phyloP scores from a whole-genome alignment of 2,797 vertebrate species.

The Taeniopygia guttata region DNA sequence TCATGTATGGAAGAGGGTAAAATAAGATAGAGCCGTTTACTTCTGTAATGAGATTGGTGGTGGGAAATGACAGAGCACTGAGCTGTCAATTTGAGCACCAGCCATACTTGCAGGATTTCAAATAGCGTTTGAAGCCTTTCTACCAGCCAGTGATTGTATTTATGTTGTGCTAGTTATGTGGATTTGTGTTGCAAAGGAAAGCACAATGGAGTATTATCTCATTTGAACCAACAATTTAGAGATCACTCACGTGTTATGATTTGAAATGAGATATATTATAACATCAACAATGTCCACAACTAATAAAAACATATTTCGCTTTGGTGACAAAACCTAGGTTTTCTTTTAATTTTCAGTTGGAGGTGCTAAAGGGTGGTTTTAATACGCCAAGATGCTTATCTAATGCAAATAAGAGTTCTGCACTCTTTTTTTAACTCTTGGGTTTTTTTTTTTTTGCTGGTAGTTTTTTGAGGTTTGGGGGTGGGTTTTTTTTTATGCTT shows the following conservation, averaged over 20 bases:
- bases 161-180: conserved; percentile 18
- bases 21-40: conserved; percentile 29
- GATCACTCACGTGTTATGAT: conserved; percentile 42
- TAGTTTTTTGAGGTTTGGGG: neutral
- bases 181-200: conserved; percentile 43
- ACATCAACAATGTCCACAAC: neutral
- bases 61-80: conserved; percentile 49
- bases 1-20: conserved; percentile 22
- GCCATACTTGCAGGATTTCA: conserved; percentile 44
- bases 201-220: conserved; percentile 1
- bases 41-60: conserved; percentile 49
- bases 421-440: neutral
- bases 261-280: conserved; percentile 7
- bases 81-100: conserved; percentile 49
- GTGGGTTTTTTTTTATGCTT: neutral
- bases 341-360: neutral
- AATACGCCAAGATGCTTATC: neutral
- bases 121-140: conserved; percentile 44
- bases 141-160: conserved; percentile 43
- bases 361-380: neutral
- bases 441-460: neutral
- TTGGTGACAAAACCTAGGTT: neutral
- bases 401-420: neutral
- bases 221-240: conserved; percentile 26
- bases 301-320: neutral